These are phyloP conservation scores for Pemphredon lugubris DNA, from an alignment of 2,888 invertebrate species.

Conservation along the genomic window DNA sequence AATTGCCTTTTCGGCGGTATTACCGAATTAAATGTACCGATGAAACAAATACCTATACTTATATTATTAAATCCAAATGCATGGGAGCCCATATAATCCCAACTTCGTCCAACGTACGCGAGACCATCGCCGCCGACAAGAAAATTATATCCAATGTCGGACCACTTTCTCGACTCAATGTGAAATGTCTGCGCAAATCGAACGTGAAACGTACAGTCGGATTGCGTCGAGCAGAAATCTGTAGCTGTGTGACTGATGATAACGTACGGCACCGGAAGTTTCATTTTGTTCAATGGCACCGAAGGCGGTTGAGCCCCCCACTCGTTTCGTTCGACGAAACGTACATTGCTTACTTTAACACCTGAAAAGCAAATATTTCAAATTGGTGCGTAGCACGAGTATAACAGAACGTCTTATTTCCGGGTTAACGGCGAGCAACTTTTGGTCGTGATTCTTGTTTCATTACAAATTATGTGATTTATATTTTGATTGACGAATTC, in stretches of 20 bases:
- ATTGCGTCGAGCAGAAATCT: conserved; percentile 74
- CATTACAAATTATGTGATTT: no score
- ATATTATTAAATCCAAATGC: conserved; percentile 85
- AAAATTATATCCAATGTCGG: conserved; percentile 90
- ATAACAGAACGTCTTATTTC: no score
- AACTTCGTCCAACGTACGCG: conserved; percentile 88
- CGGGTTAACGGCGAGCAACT: no score
- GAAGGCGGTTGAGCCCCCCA: conserved; percentile 87
- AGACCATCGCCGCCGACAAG: conserved; percentile 90
- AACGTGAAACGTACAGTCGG: conserved; percentile 68
- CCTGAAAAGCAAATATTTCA: conserved; percentile 52
- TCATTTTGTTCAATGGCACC: conserved; percentile 49
- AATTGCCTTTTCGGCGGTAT: conserved; percentile 78
- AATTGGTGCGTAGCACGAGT: background rate
- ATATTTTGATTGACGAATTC: no score
- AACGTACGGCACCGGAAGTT: conserved; percentile 73
- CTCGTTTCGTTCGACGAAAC: conserved; percentile 83
- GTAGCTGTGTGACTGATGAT: conserved; percentile 75
- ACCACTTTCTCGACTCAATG: conserved; percentile 85
- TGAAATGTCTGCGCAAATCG: conserved; percentile 81
- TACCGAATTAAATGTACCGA: conserved; percentile 86
- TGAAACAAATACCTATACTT: conserved; percentile 88
- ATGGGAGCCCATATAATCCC: conserved; percentile 88
- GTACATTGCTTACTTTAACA: conserved; percentile 60
- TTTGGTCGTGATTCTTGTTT: no score